Base-by-base conservation (phyloP, 2,888 invertebrate genomes). In the Sipha maydis region DNA sequence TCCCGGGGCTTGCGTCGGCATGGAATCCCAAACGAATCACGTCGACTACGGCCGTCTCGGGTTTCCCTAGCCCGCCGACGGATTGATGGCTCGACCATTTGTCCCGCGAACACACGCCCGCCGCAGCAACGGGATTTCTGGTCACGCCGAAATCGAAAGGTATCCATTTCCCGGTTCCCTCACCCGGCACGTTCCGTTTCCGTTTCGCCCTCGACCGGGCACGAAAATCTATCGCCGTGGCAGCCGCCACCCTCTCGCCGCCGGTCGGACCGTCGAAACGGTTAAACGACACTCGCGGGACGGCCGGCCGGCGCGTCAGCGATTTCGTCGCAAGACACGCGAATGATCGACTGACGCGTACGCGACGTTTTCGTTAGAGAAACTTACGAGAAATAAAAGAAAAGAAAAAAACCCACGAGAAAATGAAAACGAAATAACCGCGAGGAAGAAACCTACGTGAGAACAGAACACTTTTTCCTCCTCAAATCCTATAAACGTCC, bases 21-120 rank as follows among this genome's bases (percentile, higher is more conserved):
- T 28, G 85, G 34, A 78, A 78, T 71, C 31, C 54, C 78, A n/a
- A 85, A 85, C 78, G 85, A 85, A 85, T 85, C 71, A 78, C 78
- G n/a, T 28, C 69, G 48, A 28, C 0, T 4, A 21, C 61, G 48
- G 76, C 76, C 7, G 38, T 77, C 61, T 85, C 71, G 34, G 67
- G 25, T 84, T 76, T 84, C 11, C 77, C 31, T 17, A 0, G 21
- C 31, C 41, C 41, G 11, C 76, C n/a, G 69, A 7, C 28, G 21
- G 79, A 86, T 86, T 86, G 86, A 86, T 86, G 38, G 86, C 78
- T 71, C 28, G 38, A n/a, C 80, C 79, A 41, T 86, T 86, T 73
- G 73, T 86, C 80, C 85, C 67, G 25, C 14, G 38, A 9, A 61
- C 41, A n/a, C 67, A 41, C 38, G 7, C 38, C 28, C 85, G 1